These are phyloP conservation scores for Thunnus thynnus DNA, from an alignment of 2,113 vertebrate species.

Conservation along the genomic window DNA sequence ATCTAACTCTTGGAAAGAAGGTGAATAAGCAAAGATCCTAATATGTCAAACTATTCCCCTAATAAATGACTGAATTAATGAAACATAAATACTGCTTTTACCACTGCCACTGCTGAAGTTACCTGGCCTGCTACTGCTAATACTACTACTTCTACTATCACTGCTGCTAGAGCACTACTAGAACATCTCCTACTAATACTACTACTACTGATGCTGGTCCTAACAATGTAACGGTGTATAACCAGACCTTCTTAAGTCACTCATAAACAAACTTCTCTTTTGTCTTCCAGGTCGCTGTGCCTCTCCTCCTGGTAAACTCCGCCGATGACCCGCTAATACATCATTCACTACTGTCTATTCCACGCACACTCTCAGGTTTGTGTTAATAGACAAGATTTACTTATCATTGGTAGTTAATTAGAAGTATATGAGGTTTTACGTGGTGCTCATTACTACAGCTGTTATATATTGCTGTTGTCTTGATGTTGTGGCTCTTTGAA, in stretches of 20 bases:
- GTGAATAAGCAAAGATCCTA: not conserved
- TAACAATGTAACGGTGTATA: not conserved
- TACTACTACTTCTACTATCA: not conserved
- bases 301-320: constrained; percentile 93
- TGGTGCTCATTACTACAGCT: not conserved
- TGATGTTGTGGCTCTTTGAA: no score
- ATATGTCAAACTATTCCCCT: not conserved
- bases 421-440: not conserved
- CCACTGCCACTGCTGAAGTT: no score
- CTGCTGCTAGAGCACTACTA: not conserved
- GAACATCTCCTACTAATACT: not conserved
- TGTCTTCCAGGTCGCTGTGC: constrained; percentile 87
- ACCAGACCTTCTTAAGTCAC: not conserved
- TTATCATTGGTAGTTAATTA: not conserved
- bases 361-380: constrained; percentile 91
- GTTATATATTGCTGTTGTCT: not conserved
- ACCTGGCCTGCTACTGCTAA: no score
- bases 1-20: not conserved
- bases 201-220: not conserved
- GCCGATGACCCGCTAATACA: constrained; percentile 93
- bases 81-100: no score
- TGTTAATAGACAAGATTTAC: not conserved
- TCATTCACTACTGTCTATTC: constrained; percentile 91
- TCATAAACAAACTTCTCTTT: not conserved
- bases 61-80: no score